Evolutionary conservation across 2,888 invertebrate genomes (phyloP), one percentile per base, ranked within the genome.

Genomic region (Bedellia somnulentella): DNA sequence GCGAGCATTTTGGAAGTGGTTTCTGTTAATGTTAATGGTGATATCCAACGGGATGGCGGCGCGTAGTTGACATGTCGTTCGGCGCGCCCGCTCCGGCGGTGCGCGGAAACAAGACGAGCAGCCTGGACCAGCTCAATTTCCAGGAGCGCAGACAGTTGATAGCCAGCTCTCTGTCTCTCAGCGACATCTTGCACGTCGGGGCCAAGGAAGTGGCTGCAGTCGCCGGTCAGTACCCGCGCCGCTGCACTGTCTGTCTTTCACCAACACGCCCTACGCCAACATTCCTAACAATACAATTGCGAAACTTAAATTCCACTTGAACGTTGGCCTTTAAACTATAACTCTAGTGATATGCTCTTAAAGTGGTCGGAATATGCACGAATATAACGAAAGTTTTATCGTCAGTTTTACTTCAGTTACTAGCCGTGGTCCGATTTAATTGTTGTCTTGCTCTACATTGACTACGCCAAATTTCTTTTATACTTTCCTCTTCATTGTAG

Each of bases 121-220:
- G 89, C 54, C 80, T 91, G 78, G 91, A 91, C 78, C 89, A 89
- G 73, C 80, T 93, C 34, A 92, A 93, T 75, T 93, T 93, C 61
- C 91, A 92, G 68, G 92, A 93, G 78, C 91, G 91, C 61, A 80
- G 92, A 47, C 89, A 91, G 67, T 76, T 93, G 53, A 93, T 93
- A 42, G 92, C 92, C 27, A 91, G 91, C 39, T 90, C 91, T 30
- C 63, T 93, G 54, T 91, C 91, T 39, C 78, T 93, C 37, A 89
- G 90, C 42, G 92, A 92, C 68, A 91, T 92, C 53, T 66, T 89
- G 44, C 86, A 87, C 41, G 85, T 85, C 52, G 85, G 84, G 42
- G 82, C 85, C 35, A 75, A 75, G 53, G 75, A 75, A 52, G 76
- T 76, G 44, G 75, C 71, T 45, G 75, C 75, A 38, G 75, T 73